phyloP scores from a whole-genome alignment of 2,797 vertebrate genomes.

The Petrocephalus schoutedeni region DNA sequence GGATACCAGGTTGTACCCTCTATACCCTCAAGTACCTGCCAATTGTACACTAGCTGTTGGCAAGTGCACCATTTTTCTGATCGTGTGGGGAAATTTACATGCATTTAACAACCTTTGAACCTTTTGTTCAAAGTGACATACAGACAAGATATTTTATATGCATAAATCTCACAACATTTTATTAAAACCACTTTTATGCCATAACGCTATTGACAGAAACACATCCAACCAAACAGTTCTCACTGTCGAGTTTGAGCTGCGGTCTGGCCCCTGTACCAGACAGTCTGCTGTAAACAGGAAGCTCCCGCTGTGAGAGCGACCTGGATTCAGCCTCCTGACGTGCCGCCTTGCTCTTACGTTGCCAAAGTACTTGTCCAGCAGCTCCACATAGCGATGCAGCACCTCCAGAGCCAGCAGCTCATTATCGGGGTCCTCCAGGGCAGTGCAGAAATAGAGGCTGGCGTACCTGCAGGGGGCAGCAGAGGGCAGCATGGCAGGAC shows the following conservation, averaged over 20 bases:
- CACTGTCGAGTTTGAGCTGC: not conserved
- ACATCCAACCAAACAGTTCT: not conserved
- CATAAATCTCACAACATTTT: not conserved
- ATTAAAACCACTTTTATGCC: not conserved
- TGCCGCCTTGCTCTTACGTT: constrained; percentile 65
- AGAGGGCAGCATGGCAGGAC: not conserved
- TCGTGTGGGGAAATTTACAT: not conserved
- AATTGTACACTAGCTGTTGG: too few relatives aligned
- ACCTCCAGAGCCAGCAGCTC: constrained; percentile 86
- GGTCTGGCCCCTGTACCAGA: not conserved
- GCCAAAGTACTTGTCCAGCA: constrained; percentile 93
- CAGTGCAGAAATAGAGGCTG: constrained; percentile 89
- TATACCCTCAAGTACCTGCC: too few relatives aligned
- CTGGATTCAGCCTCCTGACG: not conserved
- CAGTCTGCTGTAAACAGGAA: not conserved
- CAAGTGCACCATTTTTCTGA: too few relatives aligned
- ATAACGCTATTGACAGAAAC: not conserved
- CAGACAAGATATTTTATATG: not conserved
- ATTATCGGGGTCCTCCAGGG: constrained; percentile 80
- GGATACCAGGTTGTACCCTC: too few relatives aligned
- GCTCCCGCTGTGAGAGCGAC: not conserved
- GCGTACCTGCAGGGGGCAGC: constrained; percentile 71
- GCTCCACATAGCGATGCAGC: constrained; percentile 86
- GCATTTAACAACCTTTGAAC: too few relatives aligned
- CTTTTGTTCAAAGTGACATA: not conserved